phyloP scores from a whole-genome alignment of 1,140 invertebrate genomes.

The Drosophila murphyi region DNA sequence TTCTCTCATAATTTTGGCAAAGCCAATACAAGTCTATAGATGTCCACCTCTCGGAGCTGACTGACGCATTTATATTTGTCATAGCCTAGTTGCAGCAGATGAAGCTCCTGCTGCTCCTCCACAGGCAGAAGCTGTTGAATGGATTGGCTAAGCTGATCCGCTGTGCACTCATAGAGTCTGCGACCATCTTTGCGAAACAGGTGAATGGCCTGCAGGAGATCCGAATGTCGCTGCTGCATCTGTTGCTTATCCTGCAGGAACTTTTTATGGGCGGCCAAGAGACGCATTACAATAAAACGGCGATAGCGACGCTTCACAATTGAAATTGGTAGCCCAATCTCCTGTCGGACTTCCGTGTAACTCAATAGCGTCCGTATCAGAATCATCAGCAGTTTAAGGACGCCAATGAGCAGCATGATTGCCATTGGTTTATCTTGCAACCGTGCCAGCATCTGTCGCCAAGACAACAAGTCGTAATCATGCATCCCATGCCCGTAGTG shows the following conservation, averaged over 20 bases:
- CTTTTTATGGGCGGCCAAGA: constrained; percentile 41
- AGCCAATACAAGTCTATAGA: constrained; percentile 45
- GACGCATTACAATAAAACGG: constrained; percentile 58
- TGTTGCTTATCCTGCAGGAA: constrained; percentile 8
- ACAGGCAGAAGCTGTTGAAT: constrained; percentile 46
- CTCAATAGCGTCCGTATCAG: constrained; percentile 33
- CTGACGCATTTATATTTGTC: constrained; percentile 24
- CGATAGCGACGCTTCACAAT: constrained; percentile 44
- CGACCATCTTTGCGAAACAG: constrained; percentile 51
- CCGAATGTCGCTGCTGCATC: constrained; percentile 3
- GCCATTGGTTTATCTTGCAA: constrained; percentile 28
- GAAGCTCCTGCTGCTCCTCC: constrained; percentile 26
- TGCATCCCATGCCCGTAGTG: constrained; percentile 24
- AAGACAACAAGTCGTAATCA: constrained; percentile 46
- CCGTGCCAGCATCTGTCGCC: constrained; percentile 2
- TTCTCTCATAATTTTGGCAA: background rate
- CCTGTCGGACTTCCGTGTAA: background rate
- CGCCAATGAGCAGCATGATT: constrained; percentile 23
- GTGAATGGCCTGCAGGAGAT: constrained; percentile 28
- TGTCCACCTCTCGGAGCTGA: constrained; percentile 42
- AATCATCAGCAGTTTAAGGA: constrained; percentile 38
- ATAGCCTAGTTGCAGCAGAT: constrained; percentile 47
- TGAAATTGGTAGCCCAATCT: constrained; percentile 21
- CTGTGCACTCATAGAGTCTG: constrained; percentile 46
- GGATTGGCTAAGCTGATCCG: constrained; percentile 21